Conservation (phyloP, 2,113 vertebrate genomes). For the Lynx canadensis region DNA sequence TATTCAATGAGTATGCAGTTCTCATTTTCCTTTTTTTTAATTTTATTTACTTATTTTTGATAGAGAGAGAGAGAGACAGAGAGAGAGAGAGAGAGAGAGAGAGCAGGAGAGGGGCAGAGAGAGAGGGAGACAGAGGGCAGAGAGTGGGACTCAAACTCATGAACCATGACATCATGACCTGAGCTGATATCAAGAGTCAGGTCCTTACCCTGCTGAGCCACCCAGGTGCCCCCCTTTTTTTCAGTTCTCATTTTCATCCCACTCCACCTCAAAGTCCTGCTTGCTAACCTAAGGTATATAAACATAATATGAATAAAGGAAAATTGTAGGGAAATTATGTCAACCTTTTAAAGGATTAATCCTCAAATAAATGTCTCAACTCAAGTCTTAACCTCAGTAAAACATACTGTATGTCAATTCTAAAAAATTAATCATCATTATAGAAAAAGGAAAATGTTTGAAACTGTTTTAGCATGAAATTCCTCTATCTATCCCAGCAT, state of each 20-base stretch:
- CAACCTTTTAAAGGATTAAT: constrained; percentile 48
- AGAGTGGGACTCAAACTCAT: too few species aligned
- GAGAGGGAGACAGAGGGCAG: too few species aligned
- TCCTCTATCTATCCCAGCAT: not conserved
- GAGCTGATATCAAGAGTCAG: too few species aligned
- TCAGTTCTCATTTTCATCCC: constrained; percentile 8
- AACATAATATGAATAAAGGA: not conserved
- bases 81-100: too few species aligned
- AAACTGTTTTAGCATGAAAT: not conserved
- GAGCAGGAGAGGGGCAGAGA: too few species aligned
- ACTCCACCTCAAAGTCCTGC: not conserved
- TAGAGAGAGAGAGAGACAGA: too few species aligned
- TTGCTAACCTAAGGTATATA: not conserved
- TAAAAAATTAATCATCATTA: not conserved
- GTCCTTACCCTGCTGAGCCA: too few species aligned
- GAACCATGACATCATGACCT: too few species aligned
- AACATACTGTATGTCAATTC: not conserved
- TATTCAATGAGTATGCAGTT: constrained; percentile 35
- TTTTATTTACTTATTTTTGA: too few species aligned
- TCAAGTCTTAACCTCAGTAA: not conserved
- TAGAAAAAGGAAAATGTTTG: constrained; percentile 31
- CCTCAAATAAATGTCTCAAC: constrained; percentile 34
- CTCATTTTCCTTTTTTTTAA: not conserved
- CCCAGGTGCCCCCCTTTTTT: too few species aligned
- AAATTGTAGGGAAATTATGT: constrained; percentile 27